A percentile compares a stretch with the other conserved stretches of the same genome.
Evolutionary conservation across 2,888 invertebrate species (phyloP).

Genomic region (Brachypterus glaber): DNA sequence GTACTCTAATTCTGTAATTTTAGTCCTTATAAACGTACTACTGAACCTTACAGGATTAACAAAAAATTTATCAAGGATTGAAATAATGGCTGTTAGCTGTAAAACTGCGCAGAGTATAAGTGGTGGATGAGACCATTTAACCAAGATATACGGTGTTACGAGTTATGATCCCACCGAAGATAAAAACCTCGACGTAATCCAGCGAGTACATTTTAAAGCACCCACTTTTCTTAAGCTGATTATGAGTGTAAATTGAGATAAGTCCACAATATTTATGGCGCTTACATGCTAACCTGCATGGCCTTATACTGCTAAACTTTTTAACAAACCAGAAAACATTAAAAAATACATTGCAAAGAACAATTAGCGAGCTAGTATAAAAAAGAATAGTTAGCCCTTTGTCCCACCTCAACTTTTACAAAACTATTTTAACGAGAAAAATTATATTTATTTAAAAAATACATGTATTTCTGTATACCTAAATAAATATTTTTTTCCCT

Average conservation of each 20-base stretch:
- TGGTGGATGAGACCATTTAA: slow-evolving; percentile 25
- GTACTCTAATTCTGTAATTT: background rate
- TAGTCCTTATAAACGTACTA: no score
- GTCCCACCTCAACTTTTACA: no score
- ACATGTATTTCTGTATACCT: no score
- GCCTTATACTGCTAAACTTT: slow-evolving; percentile 23
- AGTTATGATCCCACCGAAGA: slow-evolving; percentile 34
- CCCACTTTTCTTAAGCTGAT: slow-evolving; percentile 45
- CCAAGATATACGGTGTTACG: slow-evolving; percentile 33
- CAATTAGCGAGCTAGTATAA: no score
- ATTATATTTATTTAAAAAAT: no score
- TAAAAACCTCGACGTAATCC: slow-evolving; percentile 37
- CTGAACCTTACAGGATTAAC: no score
- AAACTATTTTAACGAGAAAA: no score
- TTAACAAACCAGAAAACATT: slow-evolving; percentile 22
- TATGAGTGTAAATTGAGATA: slow-evolving; percentile 44
- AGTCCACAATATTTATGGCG: slow-evolving; percentile 43
- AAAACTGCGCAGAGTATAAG: slow-evolving; percentile 2
- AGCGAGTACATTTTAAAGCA: slow-evolving; percentile 41
- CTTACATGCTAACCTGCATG: slow-evolving; percentile 38
- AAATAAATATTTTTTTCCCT: no score
- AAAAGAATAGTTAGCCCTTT: no score
- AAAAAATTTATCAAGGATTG: no score
- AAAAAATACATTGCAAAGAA: slow-evolving; percentile 3
- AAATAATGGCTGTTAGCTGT: background rate